These are phyloP conservation scores for Protaetia brevitarsis DNA, from an alignment of 1,140 invertebrate genomes.

Conservation along the genomic window DNA sequence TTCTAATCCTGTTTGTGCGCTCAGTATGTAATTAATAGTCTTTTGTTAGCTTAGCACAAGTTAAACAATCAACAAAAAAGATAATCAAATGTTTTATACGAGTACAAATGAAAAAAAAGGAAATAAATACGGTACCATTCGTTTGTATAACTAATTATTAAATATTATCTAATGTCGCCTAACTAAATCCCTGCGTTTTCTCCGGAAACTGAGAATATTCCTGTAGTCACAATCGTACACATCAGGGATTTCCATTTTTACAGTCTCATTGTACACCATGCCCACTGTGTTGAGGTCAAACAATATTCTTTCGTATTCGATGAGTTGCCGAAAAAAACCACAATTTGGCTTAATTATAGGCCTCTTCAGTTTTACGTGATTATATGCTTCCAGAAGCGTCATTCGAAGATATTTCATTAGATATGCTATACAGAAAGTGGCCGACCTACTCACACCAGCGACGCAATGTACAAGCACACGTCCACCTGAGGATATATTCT, in stretches of 20 bases:
- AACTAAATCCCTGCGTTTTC: slow-evolving; percentile 22
- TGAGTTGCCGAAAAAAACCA: slow-evolving; percentile 85
- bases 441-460: slow-evolving; percentile 84
- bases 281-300: slow-evolving; percentile 62
- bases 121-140: too few relatives aligned
- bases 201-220: slow-evolving; percentile 23
- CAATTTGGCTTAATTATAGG: slow-evolving; percentile 84
- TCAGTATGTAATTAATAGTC: too few relatives aligned
- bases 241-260: slow-evolving; percentile 69
- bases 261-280: slow-evolving; percentile 67
- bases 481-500: slow-evolving; percentile 64
- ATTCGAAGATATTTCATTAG: slow-evolving; percentile 80
- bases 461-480: slow-evolving; percentile 82
- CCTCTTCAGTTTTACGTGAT: slow-evolving; percentile 64
- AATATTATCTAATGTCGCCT: not conserved
- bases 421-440: slow-evolving; percentile 82
- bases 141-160: too few relatives aligned
- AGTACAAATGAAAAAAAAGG: too few relatives aligned
- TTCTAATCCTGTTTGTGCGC: too few relatives aligned
- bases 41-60: too few relatives aligned
- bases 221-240: slow-evolving; percentile 65
- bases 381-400: slow-evolving; percentile 74
- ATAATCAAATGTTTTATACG: too few relatives aligned
- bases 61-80: too few relatives aligned
- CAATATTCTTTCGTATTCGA: slow-evolving; percentile 70